A percentile compares a stretch with the other conserved stretches of the same genome.
phyloP scores from a whole-genome alignment of 2,113 vertebrate genomes.

The Pelobates fuscus region DNA sequence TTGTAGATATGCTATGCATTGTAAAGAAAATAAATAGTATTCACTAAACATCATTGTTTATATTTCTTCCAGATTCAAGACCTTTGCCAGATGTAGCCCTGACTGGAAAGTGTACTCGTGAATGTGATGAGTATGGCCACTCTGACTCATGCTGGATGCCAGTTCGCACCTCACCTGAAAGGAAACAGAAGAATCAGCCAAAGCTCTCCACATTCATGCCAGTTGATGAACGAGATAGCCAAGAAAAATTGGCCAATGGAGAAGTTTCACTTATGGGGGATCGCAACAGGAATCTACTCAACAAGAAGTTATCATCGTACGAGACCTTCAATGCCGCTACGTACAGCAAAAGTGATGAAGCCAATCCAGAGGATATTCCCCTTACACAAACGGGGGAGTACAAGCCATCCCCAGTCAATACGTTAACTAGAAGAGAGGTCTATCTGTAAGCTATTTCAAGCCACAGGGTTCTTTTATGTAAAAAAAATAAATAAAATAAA shows the following conservation, averaged over 20 bases:
- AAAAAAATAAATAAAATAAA: conserved; percentile 14
- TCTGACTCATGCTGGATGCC: conserved; percentile 99
- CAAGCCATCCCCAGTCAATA: conserved; percentile 94
- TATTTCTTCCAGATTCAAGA: conserved; percentile 83
- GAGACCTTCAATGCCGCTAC: conserved; percentile 89
- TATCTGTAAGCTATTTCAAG: conserved; percentile 85
- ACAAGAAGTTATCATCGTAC: conserved; percentile 97
- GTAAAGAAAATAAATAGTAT: too few relatives aligned
- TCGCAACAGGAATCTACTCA: conserved; percentile 97
- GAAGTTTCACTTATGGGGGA: conserved; percentile 94
- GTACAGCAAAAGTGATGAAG: conserved; percentile 85
- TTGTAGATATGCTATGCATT: too few relatives aligned
- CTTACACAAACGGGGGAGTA: conserved; percentile 95
- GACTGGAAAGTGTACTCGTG: conserved; percentile 96
- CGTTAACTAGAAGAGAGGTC: conserved; percentile 96
- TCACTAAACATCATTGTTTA: not conserved
- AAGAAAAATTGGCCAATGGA: conserved; percentile 93
- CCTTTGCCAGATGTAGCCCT: conserved; percentile 98
- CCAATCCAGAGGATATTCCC: conserved; percentile 92
- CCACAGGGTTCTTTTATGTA: conserved; percentile 60
- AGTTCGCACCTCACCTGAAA: conserved; percentile 94
- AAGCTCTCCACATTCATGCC: conserved; percentile 99
- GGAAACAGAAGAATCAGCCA: conserved; percentile 92
- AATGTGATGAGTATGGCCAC: conserved; percentile 97
- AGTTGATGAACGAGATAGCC: conserved; percentile 85